These are phyloP conservation scores for Mus pahari DNA, from an alignment of 2,113 vertebrate species.

Conservation along the genomic window DNA sequence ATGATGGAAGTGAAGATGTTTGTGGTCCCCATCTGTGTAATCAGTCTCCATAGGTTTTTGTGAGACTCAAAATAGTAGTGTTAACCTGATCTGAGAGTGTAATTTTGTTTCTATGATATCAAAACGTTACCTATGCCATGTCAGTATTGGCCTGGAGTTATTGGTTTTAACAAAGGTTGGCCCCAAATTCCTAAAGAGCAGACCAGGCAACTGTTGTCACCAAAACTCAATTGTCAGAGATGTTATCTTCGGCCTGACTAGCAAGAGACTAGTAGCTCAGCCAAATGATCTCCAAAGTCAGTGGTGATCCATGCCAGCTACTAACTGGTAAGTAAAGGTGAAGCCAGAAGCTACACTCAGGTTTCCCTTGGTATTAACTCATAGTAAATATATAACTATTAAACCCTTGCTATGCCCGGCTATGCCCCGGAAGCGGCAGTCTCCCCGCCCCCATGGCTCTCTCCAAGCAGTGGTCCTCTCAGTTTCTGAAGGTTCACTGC, in stretches of 20 bases:
- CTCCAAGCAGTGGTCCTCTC: too few species aligned
- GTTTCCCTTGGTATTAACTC: not conserved
- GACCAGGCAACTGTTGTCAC: not conserved
- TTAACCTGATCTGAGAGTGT: not conserved
- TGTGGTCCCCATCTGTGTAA: not conserved
- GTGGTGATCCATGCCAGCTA: not conserved
- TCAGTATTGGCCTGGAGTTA: too few species aligned
- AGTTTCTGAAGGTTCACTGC: too few species aligned
- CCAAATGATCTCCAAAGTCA: not conserved
- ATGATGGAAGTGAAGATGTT: not conserved
- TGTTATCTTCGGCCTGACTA: not conserved
- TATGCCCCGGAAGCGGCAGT: too few species aligned
- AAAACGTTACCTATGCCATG: not conserved
- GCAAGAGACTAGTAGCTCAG: not conserved
- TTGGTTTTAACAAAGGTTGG: not conserved
- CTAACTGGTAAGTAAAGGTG: not conserved
- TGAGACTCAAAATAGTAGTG: not conserved
- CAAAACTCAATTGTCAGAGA: not conserved
- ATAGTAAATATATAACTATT: not conserved
- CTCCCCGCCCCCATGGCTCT: too few species aligned
- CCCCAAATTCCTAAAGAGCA: not conserved
- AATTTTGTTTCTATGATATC: not conserved
- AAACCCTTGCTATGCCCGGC: too few species aligned
- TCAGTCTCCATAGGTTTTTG: not conserved
- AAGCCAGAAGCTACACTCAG: not conserved